Conservation (phyloP, 2,797 vertebrate species). For the Luscinia luscinia region DNA sequence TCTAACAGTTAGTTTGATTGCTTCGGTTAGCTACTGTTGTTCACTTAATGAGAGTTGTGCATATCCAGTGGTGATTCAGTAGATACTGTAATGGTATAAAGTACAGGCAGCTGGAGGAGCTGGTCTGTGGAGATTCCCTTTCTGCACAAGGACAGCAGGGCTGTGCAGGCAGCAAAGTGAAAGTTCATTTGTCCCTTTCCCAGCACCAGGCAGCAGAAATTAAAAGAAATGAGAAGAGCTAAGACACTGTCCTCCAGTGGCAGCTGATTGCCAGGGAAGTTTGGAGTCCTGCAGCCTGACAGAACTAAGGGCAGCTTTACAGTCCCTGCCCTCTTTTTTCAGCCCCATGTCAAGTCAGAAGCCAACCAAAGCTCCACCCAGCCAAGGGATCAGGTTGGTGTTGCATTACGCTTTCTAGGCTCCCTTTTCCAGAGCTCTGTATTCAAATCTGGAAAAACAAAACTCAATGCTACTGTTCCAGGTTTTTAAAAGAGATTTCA, state of each 20-base stretch:
- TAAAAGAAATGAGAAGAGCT: neutral
- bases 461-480: accelerated
- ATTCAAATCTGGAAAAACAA: neutral
- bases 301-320: neutral
- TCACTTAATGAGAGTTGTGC: neutral
- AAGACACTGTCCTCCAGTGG: neutral
- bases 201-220: neutral
- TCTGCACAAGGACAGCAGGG: neutral
- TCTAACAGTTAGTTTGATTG: neutral
- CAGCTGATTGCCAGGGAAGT: neutral
- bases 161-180: neutral
- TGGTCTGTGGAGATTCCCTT: neutral
- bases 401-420: neutral
- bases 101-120: neutral
- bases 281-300: neutral
- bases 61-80: neutral
- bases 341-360: neutral
- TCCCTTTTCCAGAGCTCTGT: neutral
- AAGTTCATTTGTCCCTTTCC: neutral
- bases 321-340: neutral
- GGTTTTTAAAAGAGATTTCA: neutral
- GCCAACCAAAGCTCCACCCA: neutral
- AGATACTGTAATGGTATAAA: neutral
- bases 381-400: neutral
- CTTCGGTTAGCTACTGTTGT: neutral